These are phyloP conservation scores for Iguana delicatissima DNA, from an alignment of 2,797 vertebrate species.

Conservation along the genomic window DNA sequence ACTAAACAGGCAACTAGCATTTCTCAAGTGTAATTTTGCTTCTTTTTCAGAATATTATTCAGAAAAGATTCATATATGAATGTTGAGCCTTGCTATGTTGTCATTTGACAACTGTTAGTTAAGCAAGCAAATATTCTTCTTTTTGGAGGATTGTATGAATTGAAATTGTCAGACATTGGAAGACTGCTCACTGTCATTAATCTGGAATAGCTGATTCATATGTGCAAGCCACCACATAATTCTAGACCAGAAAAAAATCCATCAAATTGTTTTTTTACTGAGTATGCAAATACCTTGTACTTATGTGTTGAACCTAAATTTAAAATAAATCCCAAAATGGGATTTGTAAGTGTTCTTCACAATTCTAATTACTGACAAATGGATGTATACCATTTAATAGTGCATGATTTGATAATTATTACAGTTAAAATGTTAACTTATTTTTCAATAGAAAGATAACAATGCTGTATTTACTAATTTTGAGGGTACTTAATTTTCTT, in stretches of 20 bases:
- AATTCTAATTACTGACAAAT: background rate
- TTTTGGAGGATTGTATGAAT: background rate
- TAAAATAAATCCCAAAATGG: background rate
- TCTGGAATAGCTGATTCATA: background rate
- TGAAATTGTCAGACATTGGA: conserved; percentile 18
- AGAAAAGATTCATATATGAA: background rate
- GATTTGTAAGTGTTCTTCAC: background rate
- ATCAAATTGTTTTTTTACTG: background rate
- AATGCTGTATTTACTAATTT: background rate
- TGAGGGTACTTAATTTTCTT: background rate
- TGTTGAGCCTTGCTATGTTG: background rate
- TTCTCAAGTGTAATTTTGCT: background rate
- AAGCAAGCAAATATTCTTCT: background rate
- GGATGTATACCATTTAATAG: background rate
- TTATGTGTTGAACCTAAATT: background rate
- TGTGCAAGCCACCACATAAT: background rate
- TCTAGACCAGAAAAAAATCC: background rate
- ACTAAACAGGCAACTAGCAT: background rate
- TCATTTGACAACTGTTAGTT: background rate
- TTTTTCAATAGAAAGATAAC: background rate
- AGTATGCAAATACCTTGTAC: background rate
- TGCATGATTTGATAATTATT: background rate
- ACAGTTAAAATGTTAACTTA: background rate
- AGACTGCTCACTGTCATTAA: background rate
- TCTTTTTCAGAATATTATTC: background rate